Conservation (phyloP, 2,888 invertebrate species). For the Hypena proboscidalis region DNA sequence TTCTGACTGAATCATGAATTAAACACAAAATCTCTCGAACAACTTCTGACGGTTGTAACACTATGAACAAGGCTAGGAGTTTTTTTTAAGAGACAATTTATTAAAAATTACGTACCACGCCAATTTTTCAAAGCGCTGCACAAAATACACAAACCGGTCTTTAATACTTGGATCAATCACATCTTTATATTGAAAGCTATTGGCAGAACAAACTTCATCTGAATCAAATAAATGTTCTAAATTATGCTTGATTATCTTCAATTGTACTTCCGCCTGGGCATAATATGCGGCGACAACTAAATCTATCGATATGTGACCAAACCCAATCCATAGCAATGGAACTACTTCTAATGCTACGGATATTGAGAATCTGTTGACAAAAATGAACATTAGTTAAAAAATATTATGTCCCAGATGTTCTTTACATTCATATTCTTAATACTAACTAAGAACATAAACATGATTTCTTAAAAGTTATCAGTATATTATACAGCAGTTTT, state of each 20-base stretch:
- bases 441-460: too few species aligned
- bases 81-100: too few species aligned
- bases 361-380: slow-evolving; percentile 43
- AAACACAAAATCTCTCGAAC: too few species aligned
- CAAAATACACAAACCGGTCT: slow-evolving; percentile 44
- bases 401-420: too few species aligned
- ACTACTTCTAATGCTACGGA: slow-evolving; percentile 39
- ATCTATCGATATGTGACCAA: slow-evolving; percentile 53
- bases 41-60: too few species aligned
- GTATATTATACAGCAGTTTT: too few species aligned
- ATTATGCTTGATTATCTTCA: slow-evolving; percentile 56
- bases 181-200: slow-evolving; percentile 37
- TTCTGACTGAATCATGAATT: too few species aligned
- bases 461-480: too few species aligned
- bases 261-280: slow-evolving; percentile 53
- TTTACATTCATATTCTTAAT: too few species aligned
- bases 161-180: slow-evolving; percentile 30
- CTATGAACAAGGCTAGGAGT: too few species aligned
- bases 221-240: slow-evolving; percentile 45
- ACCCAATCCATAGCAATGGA: slow-evolving; percentile 44
- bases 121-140: slow-evolving; percentile 51
- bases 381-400: too few species aligned
- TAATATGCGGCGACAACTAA: slow-evolving; percentile 49
- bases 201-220: background rate
- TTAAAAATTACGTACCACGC: slow-evolving; percentile 41